These are phyloP conservation scores for Drosophila triauraria DNA, from an alignment of 1,140 invertebrate genomes.

Conservation along the genomic window DNA sequence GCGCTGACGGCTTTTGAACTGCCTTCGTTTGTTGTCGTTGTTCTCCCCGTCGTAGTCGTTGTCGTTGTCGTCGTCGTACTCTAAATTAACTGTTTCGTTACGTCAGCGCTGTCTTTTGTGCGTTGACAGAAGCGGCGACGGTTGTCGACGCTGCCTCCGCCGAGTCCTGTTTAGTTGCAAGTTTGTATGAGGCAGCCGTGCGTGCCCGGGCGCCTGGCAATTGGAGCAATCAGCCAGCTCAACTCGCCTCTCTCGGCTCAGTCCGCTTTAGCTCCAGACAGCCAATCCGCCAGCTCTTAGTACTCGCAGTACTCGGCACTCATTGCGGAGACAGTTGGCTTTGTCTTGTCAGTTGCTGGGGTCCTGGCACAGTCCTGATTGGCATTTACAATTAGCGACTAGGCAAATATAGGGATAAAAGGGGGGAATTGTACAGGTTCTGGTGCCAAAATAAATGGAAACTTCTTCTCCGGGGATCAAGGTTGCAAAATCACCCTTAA, in stretches of 20 bases:
- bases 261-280: slow-evolving; percentile 45
- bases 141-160: slow-evolving; percentile 26
- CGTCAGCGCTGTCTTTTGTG: slow-evolving; percentile 76
- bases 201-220: slow-evolving; percentile 72
- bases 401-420: slow-evolving; percentile 65
- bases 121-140: slow-evolving; percentile 60
- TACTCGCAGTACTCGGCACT: slow-evolving; percentile 6
- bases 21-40: slow-evolving; percentile 56
- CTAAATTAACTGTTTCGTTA: slow-evolving; percentile 83
- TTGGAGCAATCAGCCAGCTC: slow-evolving; percentile 76
- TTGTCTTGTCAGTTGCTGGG: slow-evolving; percentile 43
- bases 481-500: slow-evolving; percentile 20
- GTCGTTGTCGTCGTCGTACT: slow-evolving; percentile 64
- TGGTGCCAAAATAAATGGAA: slow-evolving; percentile 35
- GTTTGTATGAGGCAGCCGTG: slow-evolving; percentile 81
- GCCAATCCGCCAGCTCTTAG: slow-evolving; percentile 3
- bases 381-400: slow-evolving; percentile 84
- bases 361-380: slow-evolving; percentile 68
- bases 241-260: slow-evolving; percentile 36
- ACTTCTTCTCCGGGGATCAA: background rate
- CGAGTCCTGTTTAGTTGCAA: slow-evolving; percentile 67
- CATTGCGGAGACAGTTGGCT: slow-evolving; percentile 36
- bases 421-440: slow-evolving; percentile 29
- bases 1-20: slow-evolving; percentile 65
- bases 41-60: slow-evolving; percentile 49